A percentile compares a stretch with the other conserved stretches of the same genome.
phyloP scores from a whole-genome alignment of 2,113 vertebrate genomes.

The Uropsilus gracilis region DNA sequence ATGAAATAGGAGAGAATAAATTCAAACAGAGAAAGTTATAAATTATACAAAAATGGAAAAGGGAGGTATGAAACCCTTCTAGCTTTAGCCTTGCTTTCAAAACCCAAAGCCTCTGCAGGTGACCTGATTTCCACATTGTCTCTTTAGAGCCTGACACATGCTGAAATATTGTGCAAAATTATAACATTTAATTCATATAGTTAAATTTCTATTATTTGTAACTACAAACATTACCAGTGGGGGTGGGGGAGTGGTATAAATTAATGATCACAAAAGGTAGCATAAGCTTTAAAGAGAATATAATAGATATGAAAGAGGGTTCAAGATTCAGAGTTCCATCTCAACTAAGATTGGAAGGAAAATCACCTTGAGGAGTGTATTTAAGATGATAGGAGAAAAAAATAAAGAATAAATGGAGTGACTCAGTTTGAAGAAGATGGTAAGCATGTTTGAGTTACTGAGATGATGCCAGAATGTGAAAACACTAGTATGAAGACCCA shows the following conservation, averaged over 20 bases:
- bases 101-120: neutral
- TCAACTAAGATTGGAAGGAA: neutral
- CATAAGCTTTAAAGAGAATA: neutral
- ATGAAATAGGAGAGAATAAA: slow-evolving; percentile 6
- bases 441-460: neutral
- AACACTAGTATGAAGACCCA: neutral
- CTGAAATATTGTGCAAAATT: neutral
- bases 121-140: neutral
- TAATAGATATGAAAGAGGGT: neutral
- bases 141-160: neutral
- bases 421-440: neutral
- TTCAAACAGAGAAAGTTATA: neutral
- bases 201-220: neutral
- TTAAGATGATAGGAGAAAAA: neutral
- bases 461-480: neutral
- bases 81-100: neutral
- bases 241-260: neutral
- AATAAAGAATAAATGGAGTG: neutral
- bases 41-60: neutral
- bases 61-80: neutral
- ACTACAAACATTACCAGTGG: neutral
- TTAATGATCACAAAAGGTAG: neutral
- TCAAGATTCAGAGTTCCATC: neutral
- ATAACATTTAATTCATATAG: neutral
- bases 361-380: neutral